Base-by-base conservation (phyloP, 2,888 invertebrate species). In the Drosophila neutralis region DNA sequence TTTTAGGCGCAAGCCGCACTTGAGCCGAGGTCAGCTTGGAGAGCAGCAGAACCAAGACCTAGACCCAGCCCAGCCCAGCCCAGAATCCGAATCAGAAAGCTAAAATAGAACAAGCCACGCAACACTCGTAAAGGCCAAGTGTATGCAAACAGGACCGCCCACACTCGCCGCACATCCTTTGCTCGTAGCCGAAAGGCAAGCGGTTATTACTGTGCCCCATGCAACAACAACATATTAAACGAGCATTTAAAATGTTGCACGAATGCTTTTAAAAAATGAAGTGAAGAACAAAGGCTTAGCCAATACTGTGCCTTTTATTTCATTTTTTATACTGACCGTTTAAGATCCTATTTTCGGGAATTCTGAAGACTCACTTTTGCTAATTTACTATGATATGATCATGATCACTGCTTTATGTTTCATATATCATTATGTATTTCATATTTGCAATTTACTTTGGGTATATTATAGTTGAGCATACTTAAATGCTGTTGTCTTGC, bases 121-220 rank as follows among this genome's bases (percentile, higher is more conserved):
- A 64, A 65, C 74, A 73, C 75, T 78, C 73, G 65, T 71, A 88
- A 87, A 88, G 83, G 82, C 86, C 81, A 83, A 86, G 83, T 78
- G 65, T 64, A 78, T 77, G 87, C 75, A 84, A 74, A 71, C 64
- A 78, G 45, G 42, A 45, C 31, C 66, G 33, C 56, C 56, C 51
- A 49, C 78, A 27, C n/a, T 27, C 48, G 48, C 56, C 67, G 54
- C 24, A 53, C 67, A 81, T 65, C 52, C 80, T 65, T 66, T 58
- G 58, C 57, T 35, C 42, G 61, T 77, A 75, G 84, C 78, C 89
- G 54, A 61, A 62, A 73, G 81, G 69, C 84, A 73, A 72, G 56
- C 42, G 66, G 58, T 66, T 83, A 69, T 71, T 65, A 61, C 60
- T 51, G 53, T 51, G 40, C 38, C n/a, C 36, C 21, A 15, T 71